Percentiles rank a stretch among this genome's conserved stretches.
These are phyloP conservation scores for Drosophila murphyi DNA, from an alignment of 1,140 invertebrate species.

Conservation along the genomic window DNA sequence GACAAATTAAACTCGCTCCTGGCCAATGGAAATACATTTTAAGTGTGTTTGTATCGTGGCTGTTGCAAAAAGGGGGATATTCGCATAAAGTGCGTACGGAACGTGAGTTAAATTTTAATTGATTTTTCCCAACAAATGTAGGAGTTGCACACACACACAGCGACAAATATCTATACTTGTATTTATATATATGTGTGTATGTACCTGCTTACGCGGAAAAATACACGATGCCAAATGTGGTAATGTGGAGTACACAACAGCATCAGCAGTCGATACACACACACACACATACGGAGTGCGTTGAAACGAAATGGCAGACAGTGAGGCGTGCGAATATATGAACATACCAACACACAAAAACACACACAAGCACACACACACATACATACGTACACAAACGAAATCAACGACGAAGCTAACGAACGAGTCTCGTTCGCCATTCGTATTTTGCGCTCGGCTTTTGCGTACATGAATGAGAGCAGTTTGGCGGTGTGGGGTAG, in stretches of 20 bases:
- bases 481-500: conserved; percentile 1
- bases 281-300: conserved; percentile 33
- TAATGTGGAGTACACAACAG: conserved; percentile 62
- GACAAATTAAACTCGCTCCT: conserved; percentile 66
- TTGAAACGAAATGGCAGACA: conserved; percentile 68
- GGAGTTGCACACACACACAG: conserved; percentile 35
- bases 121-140: conserved; percentile 72
- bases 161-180: not conserved
- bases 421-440: conserved; percentile 49
- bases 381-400: conserved; percentile 10
- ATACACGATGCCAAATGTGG: conserved; percentile 70
- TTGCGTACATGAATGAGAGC: conserved; percentile 68
- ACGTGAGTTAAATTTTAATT: conserved; percentile 81
- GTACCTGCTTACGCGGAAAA: conserved; percentile 61
- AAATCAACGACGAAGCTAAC: conserved; percentile 37
- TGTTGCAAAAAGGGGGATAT: conserved; percentile 1
- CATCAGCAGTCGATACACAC: conserved; percentile 54
- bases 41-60: conserved; percentile 1
- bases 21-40: conserved; percentile 32
- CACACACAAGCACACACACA: conserved; percentile 1
- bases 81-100: conserved; percentile 37
- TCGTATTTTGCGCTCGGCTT: conserved; percentile 43
- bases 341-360: conserved; percentile 33
- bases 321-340: conserved; percentile 70
- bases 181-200: conserved; percentile 7